Conservation (phyloP, 2,113 vertebrate genomes). For the Melierax canorus region DNA sequence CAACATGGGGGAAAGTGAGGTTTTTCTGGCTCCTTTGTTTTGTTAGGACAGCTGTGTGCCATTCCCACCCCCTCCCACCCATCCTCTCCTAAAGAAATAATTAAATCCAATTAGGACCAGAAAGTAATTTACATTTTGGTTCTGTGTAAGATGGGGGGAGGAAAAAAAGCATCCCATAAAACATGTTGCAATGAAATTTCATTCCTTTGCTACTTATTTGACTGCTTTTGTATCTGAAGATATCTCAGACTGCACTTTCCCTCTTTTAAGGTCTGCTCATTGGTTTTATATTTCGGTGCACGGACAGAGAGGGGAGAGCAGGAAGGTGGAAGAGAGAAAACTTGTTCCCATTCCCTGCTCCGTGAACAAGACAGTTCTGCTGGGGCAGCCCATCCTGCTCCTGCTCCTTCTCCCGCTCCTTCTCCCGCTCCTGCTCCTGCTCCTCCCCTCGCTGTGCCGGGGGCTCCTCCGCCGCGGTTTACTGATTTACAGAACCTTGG, state of each 20-base stretch:
- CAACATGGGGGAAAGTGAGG: slow-evolving; percentile 41
- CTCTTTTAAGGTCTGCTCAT: slow-evolving; percentile 33
- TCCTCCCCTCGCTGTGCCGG: not conserved
- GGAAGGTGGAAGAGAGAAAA: not conserved
- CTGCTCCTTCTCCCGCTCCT: not conserved
- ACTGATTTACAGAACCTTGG: slow-evolving; percentile 75
- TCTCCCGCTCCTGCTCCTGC: not conserved
- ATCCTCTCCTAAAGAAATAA: slow-evolving; percentile 70
- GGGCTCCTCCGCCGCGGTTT: slow-evolving; percentile 61
- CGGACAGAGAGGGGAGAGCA: accelerated
- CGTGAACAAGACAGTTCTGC: not conserved
- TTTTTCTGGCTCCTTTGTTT: slow-evolving; percentile 66
- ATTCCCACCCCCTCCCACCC: slow-evolving; percentile 63
- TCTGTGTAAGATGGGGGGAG: slow-evolving; percentile 53
- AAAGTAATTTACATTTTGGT: slow-evolving; percentile 81
- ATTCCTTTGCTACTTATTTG: slow-evolving; percentile 65
- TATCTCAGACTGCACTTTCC: not conserved
- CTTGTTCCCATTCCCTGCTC: not conserved
- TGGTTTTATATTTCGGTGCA: not conserved
- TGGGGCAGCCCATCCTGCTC: not conserved
- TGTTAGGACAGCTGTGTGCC: slow-evolving; percentile 60
- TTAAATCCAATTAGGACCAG: slow-evolving; percentile 80
- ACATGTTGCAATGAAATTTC: slow-evolving; percentile 41
- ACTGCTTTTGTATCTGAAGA: slow-evolving; percentile 56
- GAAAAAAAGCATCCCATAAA: not conserved